phyloP scores from a whole-genome alignment of 2,888 invertebrate genomes.

The Morpho helenor region DNA sequence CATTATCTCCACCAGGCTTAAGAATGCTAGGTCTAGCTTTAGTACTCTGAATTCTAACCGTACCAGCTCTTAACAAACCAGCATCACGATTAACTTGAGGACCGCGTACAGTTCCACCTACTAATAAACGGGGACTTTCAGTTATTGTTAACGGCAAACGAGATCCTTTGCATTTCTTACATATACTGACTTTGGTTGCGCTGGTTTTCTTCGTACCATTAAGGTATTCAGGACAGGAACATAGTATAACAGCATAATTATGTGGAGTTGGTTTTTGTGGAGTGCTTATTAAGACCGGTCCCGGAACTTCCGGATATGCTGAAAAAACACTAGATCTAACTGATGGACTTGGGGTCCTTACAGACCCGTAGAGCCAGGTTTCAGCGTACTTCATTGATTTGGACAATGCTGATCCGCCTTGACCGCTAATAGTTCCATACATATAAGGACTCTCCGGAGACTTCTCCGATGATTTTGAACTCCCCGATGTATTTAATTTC shows the following conservation, averaged over 20 bases:
- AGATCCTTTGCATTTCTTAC: constrained; percentile 91
- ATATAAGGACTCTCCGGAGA: constrained; percentile 70
- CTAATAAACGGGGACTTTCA: constrained; percentile 74
- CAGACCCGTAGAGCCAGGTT: constrained; percentile 91
- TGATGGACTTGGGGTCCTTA: constrained; percentile 77
- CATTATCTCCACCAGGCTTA: constrained; percentile 78
- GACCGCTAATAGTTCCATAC: constrained; percentile 76
- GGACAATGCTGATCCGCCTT: constrained; percentile 85
- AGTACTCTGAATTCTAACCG: constrained; percentile 80
- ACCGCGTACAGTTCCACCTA: constrained; percentile 82
- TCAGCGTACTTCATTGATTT: constrained; percentile 92
- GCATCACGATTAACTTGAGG: constrained; percentile 65
- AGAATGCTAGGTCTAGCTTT: constrained; percentile 83
- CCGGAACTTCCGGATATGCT: constrained; percentile 64
- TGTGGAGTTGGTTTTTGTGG: constrained; percentile 80
- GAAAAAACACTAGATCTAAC: constrained; percentile 72
- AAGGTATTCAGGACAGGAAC: constrained; percentile 89
- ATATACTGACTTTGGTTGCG: constrained; percentile 86
- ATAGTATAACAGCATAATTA: constrained; percentile 85
- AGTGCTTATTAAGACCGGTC: constrained; percentile 72
- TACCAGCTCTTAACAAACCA: constrained; percentile 79
- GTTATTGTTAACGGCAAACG: constrained; percentile 84
- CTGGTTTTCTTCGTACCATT: constrained; percentile 86
- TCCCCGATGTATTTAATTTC: constrained; percentile 77
- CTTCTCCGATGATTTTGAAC: constrained; percentile 65